Evolutionary conservation across 2,888 invertebrate species (phyloP), one percentile per base, ranked within the genome.

Genomic region (Pammene aurita): DNA sequence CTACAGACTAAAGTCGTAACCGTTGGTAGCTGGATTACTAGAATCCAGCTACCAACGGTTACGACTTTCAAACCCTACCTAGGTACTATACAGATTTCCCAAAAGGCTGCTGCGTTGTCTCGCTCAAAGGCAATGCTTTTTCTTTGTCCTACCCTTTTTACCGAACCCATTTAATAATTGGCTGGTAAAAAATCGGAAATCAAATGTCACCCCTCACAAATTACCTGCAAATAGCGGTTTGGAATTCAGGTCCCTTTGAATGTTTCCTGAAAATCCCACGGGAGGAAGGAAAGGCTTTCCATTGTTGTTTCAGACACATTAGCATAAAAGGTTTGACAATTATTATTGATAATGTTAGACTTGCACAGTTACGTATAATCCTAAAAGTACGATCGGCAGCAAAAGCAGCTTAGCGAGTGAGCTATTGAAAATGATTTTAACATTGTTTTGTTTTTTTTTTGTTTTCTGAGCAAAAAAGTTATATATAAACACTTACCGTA

Each of bases 221-320:
- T 67, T 61, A 56, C 67, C 67, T 57, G 16, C 50, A 57, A 67
- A 68, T 63, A 57, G 50, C 34, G 13, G 48, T 26, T 38, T 42
- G 44, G 44, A 63, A 61, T 67, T 48, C 62, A 56, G 10, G 63
- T 68, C 63, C 61, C 50, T 68, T 16, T 34, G 16, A 63, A 68
- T 57, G 67, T 42, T 67, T 63, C 67, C 67, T 57, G 63, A 61
- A 61, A 26, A 13, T 44, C 67, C 67, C 63, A 5, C 5, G 38
- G 66, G 57, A 48, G 67, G 63, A 67, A 62, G 61, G 56, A 18
- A 46, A 41, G 13, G 38, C 54, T 16, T 58, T 16, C 56, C n/a
- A 18, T 56, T 56, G 26, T 50, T 18, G 0, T 6, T 44, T 11
- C 42, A 44, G 52, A 35, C 34, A 35, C 52, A 60, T 66, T 58